These are phyloP conservation scores for Helicolenus hilgendorfi DNA, from an alignment of 2,797 vertebrate genomes.

Conservation along the genomic window DNA sequence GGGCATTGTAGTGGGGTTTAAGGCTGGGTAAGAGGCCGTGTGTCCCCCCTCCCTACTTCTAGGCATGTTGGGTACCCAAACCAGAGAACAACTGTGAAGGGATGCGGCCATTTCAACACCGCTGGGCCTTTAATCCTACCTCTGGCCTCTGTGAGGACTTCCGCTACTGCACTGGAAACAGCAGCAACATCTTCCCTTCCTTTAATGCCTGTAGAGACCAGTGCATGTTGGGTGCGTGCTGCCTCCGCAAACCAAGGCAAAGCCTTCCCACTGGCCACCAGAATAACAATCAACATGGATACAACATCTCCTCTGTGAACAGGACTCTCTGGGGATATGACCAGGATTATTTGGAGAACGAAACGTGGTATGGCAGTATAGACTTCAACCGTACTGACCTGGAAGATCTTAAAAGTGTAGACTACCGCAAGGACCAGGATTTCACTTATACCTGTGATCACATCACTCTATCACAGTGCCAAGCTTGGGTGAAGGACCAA, in stretches of 20 bases:
- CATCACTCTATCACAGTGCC: conserved; percentile 54
- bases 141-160: conserved; percentile 71
- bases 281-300: conserved; percentile 30
- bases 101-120: conserved; percentile 17
- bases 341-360: conserved; percentile 13
- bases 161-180: conserved; percentile 66
- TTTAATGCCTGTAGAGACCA: conserved; percentile 57
- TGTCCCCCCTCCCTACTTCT: conserved; percentile 44
- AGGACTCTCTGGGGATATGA: not conserved
- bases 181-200: conserved; percentile 72
- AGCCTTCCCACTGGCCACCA: not conserved
- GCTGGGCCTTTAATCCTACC: conserved; percentile 69
- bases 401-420: conserved; percentile 11
- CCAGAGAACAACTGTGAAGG: conserved; percentile 58
- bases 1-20: conserved; percentile 17
- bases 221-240: conserved; percentile 77
- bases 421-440: conserved; percentile 26
- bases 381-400: conserved; percentile 38
- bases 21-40: conserved; percentile 51
- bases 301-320: conserved; percentile 42
- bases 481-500: conserved; percentile 26
- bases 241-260: conserved; percentile 50
- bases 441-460: conserved; percentile 63
- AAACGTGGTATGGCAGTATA: conserved; percentile 21
- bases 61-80: conserved; percentile 72